Evolutionary conservation across 2,888 invertebrate species (phyloP).

Genomic region (Cacoxenus indagator): DNA sequence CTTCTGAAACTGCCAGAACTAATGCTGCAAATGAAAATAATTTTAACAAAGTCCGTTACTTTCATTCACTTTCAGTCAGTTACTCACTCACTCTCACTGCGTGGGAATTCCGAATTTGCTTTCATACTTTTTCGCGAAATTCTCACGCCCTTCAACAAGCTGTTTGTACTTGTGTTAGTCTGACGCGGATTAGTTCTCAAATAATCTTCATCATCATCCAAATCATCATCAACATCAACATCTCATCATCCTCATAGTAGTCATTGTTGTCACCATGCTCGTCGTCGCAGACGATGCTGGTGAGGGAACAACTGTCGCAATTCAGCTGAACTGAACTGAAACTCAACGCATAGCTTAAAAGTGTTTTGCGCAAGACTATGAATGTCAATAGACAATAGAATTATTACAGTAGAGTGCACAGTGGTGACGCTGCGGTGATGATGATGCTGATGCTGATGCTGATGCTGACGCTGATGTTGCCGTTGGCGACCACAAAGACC

Average conservation of each 20-base stretch:
- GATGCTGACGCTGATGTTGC: neutral
- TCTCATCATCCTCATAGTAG: neutral
- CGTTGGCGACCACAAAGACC: neutral
- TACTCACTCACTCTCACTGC: neutral
- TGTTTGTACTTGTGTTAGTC: neutral
- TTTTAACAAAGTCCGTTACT: constrained; percentile 8
- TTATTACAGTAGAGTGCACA: constrained; percentile 44
- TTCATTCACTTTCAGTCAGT: neutral
- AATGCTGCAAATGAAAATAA: constrained; percentile 12
- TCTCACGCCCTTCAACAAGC: neutral
- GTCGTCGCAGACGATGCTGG: neutral
- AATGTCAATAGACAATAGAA: constrained; percentile 60
- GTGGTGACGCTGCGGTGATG: neutral
- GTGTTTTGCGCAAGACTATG: constrained; percentile 46
- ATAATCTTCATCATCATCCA: neutral
- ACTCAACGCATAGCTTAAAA: constrained; percentile 17
- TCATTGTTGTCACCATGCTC: neutral
- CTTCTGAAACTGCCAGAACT: neutral
- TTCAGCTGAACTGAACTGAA: neutral
- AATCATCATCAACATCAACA: neutral
- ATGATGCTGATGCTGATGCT: neutral
- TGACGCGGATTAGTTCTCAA: neutral
- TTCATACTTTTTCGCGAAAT: neutral
- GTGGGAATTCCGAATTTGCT: neutral
- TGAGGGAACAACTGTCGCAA: neutral